Conservation (phyloP, 2,888 invertebrate species). For the Limenitis arthemis region DNA sequence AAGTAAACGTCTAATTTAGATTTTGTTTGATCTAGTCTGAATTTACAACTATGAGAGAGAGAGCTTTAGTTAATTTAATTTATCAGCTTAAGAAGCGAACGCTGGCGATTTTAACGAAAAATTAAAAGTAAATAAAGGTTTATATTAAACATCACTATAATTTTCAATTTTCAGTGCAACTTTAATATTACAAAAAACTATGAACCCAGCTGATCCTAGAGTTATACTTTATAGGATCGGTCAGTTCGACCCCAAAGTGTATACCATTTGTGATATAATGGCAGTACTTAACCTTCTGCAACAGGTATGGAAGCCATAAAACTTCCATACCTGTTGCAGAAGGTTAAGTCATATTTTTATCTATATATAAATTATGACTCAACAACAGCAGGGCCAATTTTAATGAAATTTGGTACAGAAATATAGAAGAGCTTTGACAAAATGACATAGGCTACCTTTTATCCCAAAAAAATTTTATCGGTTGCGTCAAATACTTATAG, state of each 20-base stretch:
- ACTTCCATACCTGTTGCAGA: too few species aligned
- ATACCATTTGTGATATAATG: constrained; percentile 34
- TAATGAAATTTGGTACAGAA: too few species aligned
- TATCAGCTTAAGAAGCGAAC: background rate
- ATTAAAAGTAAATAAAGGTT: background rate
- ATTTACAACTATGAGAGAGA: too few species aligned
- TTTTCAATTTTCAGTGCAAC: constrained; percentile 29
- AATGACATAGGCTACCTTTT: too few species aligned
- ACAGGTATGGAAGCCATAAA: constrained; percentile 35
- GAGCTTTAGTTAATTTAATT: too few species aligned
- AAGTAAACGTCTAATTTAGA: too few species aligned
- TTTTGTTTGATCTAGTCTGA: too few species aligned
- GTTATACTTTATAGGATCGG: constrained; percentile 66
- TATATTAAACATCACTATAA: background rate
- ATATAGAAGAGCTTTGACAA: background rate
- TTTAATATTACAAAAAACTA: constrained; percentile 36
- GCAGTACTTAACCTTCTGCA: constrained; percentile 30
- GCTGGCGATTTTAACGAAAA: background rate
- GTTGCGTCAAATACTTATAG: background rate
- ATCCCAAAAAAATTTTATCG: too few species aligned
- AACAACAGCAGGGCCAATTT: too few species aligned
- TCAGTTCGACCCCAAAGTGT: constrained; percentile 48
- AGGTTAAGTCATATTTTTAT: too few species aligned
- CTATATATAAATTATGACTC: too few species aligned
- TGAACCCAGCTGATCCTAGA: constrained; percentile 44